Conservation (phyloP, 2,797 vertebrate species). For the Spizella passerina region DNA sequence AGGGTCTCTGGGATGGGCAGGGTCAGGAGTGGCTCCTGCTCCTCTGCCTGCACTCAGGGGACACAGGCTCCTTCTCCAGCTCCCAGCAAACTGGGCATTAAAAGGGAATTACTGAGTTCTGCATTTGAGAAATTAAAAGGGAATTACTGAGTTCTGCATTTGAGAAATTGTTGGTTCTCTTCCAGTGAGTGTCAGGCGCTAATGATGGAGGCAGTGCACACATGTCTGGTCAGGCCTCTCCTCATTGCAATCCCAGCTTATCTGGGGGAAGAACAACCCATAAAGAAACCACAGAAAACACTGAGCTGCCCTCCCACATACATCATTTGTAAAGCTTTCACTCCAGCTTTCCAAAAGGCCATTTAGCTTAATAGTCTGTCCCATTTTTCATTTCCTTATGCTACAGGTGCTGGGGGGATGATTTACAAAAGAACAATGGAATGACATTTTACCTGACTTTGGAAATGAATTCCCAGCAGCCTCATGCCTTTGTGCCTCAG, state of each 20-base stretch:
- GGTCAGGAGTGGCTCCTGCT: background rate
- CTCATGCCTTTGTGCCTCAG: background rate
- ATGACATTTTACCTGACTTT: constrained; percentile 19
- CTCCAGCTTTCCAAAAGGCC: constrained; percentile 16
- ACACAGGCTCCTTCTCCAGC: background rate
- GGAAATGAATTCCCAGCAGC: background rate
- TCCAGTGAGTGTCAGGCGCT: background rate
- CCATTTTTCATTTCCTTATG: constrained; percentile 8
- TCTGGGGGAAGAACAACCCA: background rate
- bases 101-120: background rate
- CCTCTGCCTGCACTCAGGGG: background rate
- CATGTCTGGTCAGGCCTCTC: background rate
- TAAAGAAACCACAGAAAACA: background rate
- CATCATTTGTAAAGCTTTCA: background rate
- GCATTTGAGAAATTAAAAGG: background rate
- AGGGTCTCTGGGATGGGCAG: background rate
- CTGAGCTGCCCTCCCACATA: background rate
- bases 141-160: background rate
- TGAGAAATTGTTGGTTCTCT: background rate
- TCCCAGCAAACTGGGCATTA: background rate
- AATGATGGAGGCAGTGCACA: background rate
- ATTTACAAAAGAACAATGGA: constrained; percentile 12
- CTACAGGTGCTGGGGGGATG: background rate
- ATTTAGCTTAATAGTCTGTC: constrained; percentile 3
- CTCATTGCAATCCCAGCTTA: background rate